Conservation (phyloP, 2,888 invertebrate species). For the Embidobia sp. region DNA sequence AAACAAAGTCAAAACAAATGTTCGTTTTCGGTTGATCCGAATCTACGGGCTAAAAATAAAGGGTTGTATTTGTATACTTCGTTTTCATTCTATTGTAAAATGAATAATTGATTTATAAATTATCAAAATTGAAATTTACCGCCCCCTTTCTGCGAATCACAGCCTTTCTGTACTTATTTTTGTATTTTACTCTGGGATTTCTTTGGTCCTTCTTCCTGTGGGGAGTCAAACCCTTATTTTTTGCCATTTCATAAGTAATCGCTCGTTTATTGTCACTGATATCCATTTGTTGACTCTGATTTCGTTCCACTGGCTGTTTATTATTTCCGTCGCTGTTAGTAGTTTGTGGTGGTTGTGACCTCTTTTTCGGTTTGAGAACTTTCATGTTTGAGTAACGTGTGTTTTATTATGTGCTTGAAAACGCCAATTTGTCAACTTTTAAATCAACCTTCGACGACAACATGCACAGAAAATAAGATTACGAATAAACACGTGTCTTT, state of each 20-base stretch:
- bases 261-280: slow-evolving; percentile 85
- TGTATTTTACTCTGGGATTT: slow-evolving; percentile 97
- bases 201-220: slow-evolving; percentile 94
- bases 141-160: slow-evolving; percentile 96
- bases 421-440: neutral
- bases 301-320: slow-evolving; percentile 66
- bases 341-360: neutral
- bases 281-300: slow-evolving; percentile 61
- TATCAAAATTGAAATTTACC: slow-evolving; percentile 81
- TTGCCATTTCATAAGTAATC: slow-evolving; percentile 96
- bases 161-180: slow-evolving; percentile 95
- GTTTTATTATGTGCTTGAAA: slow-evolving; percentile 2
- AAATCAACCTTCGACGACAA: too few species aligned
- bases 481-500: neutral
- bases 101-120: slow-evolving; percentile 50
- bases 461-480: too few species aligned
- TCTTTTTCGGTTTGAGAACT: slow-evolving; percentile 17
- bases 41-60: too few species aligned
- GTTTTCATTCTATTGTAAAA: too few species aligned
- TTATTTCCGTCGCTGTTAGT: slow-evolving; percentile 67
- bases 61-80: too few species aligned
- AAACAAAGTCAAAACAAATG: too few species aligned
- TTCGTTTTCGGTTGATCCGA: too few species aligned
- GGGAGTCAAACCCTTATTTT: slow-evolving; percentile 97
- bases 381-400: slow-evolving; percentile 15